phyloP scores from a whole-genome alignment of 2,797 vertebrate genomes.

The Trichosurus vulpecula region DNA sequence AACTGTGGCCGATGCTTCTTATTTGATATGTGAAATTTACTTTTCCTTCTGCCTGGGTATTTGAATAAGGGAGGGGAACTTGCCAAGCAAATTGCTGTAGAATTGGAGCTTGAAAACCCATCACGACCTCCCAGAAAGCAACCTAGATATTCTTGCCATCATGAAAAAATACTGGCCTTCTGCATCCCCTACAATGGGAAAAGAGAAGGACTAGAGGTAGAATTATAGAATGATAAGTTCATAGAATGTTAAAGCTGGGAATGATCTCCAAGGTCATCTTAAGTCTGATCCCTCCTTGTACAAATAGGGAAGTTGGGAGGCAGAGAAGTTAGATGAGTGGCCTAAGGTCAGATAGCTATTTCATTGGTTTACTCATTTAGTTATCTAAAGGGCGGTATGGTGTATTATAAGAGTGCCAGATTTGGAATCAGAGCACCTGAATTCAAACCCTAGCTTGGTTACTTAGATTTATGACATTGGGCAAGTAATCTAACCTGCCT shows the following conservation, averaged over 20 bases:
- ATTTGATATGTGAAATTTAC: constrained; percentile 39
- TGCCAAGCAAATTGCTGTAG: constrained; percentile 45
- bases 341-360: neutral
- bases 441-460: neutral
- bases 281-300: neutral
- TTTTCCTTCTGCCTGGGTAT: constrained; percentile 32
- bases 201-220: accelerated
- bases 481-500: neutral
- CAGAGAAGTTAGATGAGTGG: neutral
- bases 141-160: neutral
- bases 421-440: neutral
- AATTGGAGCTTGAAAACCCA: neutral
- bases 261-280: neutral
- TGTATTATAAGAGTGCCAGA: neutral
- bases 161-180: neutral
- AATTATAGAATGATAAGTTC: neutral
- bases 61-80: constrained; percentile 29
- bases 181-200: neutral
- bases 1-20: constrained; percentile 8
- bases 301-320: accelerated
- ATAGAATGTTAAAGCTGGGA: neutral
- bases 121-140: neutral
- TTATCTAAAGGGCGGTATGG: neutral
- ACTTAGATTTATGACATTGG: neutral
- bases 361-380: neutral